Evolutionary conservation across 2,797 vertebrate species (phyloP).

Genomic region (Varecia variegata): DNA sequence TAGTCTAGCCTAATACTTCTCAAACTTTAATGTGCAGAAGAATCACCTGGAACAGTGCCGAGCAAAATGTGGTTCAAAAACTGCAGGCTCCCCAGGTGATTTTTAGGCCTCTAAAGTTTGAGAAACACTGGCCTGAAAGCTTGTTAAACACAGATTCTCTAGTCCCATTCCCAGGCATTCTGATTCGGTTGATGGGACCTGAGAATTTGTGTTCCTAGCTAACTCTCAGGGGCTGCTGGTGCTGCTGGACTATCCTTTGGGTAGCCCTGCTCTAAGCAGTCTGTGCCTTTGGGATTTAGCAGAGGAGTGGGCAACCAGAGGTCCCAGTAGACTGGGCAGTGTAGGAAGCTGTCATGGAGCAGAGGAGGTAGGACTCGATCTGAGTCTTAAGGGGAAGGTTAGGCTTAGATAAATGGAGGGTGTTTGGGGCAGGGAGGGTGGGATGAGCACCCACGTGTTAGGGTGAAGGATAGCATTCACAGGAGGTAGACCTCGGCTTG

Average conservation of each 20-base stretch:
- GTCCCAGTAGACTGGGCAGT: background rate
- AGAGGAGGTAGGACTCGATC: background rate
- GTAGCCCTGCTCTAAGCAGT: background rate
- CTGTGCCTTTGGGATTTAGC: background rate
- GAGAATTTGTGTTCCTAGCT: background rate
- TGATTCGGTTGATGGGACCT: background rate
- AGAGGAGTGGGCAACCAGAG: background rate
- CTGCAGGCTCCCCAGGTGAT: background rate
- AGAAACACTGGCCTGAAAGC: background rate
- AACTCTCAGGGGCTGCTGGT: background rate
- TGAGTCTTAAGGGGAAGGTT: background rate
- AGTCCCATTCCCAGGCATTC: background rate
- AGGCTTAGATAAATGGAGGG: background rate
- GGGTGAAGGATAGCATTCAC: background rate
- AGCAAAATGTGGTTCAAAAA: background rate
- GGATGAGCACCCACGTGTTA: background rate
- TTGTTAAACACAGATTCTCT: background rate
- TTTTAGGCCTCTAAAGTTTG: background rate
- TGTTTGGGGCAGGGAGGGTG: background rate
- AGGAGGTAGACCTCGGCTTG: background rate
- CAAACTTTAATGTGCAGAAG: background rate
- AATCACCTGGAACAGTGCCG: background rate
- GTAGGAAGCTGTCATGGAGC: background rate
- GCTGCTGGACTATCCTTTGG: background rate
- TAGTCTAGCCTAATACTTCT: background rate